phyloP scores from a whole-genome alignment of 2,113 vertebrate species.

The Hemichromis elongatus region DNA sequence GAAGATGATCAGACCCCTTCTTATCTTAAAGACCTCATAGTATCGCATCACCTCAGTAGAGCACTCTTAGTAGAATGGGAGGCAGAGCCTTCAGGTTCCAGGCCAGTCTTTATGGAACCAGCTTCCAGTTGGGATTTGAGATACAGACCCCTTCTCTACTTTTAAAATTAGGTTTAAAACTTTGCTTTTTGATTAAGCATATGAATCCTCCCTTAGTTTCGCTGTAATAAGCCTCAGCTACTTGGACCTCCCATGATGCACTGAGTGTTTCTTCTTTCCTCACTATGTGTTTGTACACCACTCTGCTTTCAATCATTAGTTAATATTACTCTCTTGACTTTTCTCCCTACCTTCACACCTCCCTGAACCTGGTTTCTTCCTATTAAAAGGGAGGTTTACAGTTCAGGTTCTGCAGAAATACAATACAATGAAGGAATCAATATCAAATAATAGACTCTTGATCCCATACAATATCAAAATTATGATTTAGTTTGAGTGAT shows the following conservation, averaged over 20 bases:
- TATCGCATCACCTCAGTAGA: not conserved
- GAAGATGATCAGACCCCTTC: not conserved
- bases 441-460: not conserved
- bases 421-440: not conserved
- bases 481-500: not conserved
- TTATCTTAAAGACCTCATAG: not conserved
- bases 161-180: not conserved
- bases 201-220: not conserved
- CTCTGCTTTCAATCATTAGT: not conserved
- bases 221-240: not conserved
- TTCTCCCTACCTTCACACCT: too few relatives aligned
- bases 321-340: not conserved
- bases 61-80: not conserved
- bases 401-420: not conserved
- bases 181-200: not conserved
- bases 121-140: not conserved
- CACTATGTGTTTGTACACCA: not conserved
- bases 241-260: not conserved
- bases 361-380: not conserved
- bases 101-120: not conserved
- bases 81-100: not conserved
- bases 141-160: not conserved
- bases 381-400: not conserved
- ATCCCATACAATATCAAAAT: not conserved
- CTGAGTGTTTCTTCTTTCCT: not conserved